Percentiles rank a stretch among this genome's conserved stretches.
Evolutionary conservation across 2,888 invertebrate species (phyloP).

Genomic region (Drosophila kambysellisi): DNA sequence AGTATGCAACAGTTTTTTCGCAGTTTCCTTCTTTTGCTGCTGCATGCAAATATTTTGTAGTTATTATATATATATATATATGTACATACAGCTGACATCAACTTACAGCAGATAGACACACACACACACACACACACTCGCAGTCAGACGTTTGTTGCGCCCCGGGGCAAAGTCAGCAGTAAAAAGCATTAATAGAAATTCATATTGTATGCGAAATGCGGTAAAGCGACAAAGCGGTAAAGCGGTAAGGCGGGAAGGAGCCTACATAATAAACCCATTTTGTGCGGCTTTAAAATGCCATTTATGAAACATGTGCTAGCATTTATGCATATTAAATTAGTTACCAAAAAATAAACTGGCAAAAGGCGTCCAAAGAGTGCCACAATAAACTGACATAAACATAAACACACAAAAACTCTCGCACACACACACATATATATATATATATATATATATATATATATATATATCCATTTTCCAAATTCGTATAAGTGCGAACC

Average conservation of each 20-base stretch:
- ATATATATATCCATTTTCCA: too few species aligned
- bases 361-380: slow-evolving; percentile 62
- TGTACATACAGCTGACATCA: slow-evolving; percentile 16
- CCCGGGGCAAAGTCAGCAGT: slow-evolving; percentile 30
- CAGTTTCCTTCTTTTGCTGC: slow-evolving; percentile 2
- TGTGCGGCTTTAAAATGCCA: slow-evolving; percentile 78
- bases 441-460: too few species aligned
- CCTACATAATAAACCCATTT: slow-evolving; percentile 77
- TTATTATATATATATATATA: slow-evolving; percentile 13
- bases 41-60: slow-evolving; percentile 24
- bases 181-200: slow-evolving; percentile 64
- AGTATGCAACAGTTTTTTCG: slow-evolving; percentile 62
- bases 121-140: background rate
- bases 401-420: slow-evolving; percentile 30
- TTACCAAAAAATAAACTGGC: slow-evolving; percentile 68
- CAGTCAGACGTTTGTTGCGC: slow-evolving; percentile 17
- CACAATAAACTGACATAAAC: slow-evolving; percentile 60
- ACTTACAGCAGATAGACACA: background rate
- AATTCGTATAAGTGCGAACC: slow-evolving; percentile 63
- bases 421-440: background rate
- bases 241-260: slow-evolving; percentile 17
- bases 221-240: slow-evolving; percentile 2
- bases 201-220: slow-evolving; percentile 63
- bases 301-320: slow-evolving; percentile 81
- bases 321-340: slow-evolving; percentile 81